Percentiles rank a stretch among this genome's conserved stretches.
Evolutionary conservation across 2,888 invertebrate genomes (phyloP).

Genomic region (Colostygia pectinataria): DNA sequence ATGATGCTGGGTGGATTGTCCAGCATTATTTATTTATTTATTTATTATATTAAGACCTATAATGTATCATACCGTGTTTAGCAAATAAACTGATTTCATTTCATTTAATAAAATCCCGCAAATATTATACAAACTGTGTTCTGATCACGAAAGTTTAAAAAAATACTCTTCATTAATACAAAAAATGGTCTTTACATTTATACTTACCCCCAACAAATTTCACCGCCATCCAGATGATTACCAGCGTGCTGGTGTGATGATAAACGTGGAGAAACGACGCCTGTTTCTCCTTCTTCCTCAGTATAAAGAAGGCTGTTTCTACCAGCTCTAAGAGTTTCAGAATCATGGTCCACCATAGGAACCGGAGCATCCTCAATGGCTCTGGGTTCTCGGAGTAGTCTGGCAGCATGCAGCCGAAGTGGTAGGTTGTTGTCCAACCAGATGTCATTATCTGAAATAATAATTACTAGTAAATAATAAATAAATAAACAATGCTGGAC

Average conservation of each 20-base stretch:
- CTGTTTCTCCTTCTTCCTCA: constrained; percentile 88
- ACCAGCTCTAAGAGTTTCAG: constrained; percentile 86
- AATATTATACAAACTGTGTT: no score
- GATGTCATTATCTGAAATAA: constrained; percentile 83
- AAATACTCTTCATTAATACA: no score
- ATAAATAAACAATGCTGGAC: no score
- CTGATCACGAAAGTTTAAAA: no score
- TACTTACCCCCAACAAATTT: constrained; percentile 87
- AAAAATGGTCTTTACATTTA: no score
- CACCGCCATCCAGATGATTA: constrained; percentile 83
- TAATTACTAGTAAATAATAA: no score
- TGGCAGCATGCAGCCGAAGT: constrained; percentile 86
- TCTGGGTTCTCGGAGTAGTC: constrained; percentile 86
- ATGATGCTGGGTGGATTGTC: no score
- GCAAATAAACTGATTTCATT: no score
- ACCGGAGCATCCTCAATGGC: constrained; percentile 81
- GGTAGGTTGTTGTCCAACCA: constrained; percentile 85
- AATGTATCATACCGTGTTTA: no score
- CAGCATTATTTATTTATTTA: no score
- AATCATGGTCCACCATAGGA: constrained; percentile 85
- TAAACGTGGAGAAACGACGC: constrained; percentile 88
- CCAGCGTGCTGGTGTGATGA: constrained; percentile 85
- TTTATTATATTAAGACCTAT: no score
- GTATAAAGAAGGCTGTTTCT: constrained; percentile 88
- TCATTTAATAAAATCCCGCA: no score